phyloP scores from a whole-genome alignment of 53 echinoderm and acorn worm genomes.

The Pentamera pediparva region DNA sequence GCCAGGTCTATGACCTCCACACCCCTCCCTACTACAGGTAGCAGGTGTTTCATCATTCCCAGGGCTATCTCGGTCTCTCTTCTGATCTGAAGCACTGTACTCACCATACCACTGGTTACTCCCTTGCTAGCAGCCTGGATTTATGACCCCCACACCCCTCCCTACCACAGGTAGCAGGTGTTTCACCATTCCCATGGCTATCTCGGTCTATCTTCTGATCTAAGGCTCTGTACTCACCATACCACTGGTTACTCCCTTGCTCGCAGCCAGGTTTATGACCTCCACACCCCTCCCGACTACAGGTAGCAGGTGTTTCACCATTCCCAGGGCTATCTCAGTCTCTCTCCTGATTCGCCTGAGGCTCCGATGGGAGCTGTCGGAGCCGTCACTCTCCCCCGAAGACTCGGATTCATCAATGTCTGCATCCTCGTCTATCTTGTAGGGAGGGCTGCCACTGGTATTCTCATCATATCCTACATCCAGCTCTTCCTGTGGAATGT shows the following conservation, averaged over 20 bases:
- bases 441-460: background rate
- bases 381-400: conserved; percentile 74
- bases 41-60: conserved; percentile 63
- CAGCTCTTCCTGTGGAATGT: background rate
- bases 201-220: conserved; percentile 70
- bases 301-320: conserved; percentile 73
- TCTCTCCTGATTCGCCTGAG: conserved; percentile 64
- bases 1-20: conserved; percentile 65
- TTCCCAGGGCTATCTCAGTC: conserved; percentile 71
- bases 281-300: conserved; percentile 72
- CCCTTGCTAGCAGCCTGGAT: conserved; percentile 69
- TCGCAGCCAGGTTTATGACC: conserved; percentile 52
- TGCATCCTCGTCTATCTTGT: conserved; percentile 80
- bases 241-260: conserved; percentile 78
- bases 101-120: conserved; percentile 83
- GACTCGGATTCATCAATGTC: conserved; percentile 91
- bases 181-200: conserved; percentile 68
- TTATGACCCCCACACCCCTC: conserved; percentile 59
- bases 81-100: too few relatives aligned
- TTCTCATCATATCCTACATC: too few relatives aligned
- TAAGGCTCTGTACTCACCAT: too few relatives aligned
- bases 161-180: conserved; percentile 79
- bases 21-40: conserved; percentile 71
- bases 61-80: conserved; percentile 77
- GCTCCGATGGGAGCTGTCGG: conserved; percentile 39